Evolutionary conservation across 2,888 invertebrate genomes (phyloP).

Genomic region (Nephrotoma guestfalica): DNA sequence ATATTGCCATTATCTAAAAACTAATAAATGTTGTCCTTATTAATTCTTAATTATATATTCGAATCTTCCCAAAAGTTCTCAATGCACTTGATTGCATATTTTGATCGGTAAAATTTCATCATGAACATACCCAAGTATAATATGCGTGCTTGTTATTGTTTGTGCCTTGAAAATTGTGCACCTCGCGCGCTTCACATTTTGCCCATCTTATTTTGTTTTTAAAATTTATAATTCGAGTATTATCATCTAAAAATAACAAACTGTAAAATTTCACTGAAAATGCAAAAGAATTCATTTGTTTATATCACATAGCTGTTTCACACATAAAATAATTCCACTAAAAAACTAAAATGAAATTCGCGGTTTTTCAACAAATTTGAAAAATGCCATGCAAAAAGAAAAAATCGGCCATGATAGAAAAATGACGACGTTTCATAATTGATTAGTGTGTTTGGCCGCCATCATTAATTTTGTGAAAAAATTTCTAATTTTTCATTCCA

Average conservation of each 20-base stretch:
- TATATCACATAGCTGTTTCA: neutral
- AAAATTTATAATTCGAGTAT: neutral
- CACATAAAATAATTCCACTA: neutral
- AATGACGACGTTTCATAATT: constrained; percentile 7
- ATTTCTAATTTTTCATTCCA: neutral
- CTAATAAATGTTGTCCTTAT: neutral
- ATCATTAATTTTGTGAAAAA: neutral
- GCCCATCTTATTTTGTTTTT: neutral
- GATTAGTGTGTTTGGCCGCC: neutral
- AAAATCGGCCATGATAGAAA: constrained; percentile 2
- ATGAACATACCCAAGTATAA: neutral
- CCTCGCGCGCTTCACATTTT: neutral
- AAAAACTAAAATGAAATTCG: neutral
- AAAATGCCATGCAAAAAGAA: neutral
- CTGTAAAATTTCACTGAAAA: neutral
- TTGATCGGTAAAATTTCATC: neutral
- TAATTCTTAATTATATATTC: neutral
- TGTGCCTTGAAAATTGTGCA: neutral
- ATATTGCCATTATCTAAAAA: neutral
- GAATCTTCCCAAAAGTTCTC: neutral
- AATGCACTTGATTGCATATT: neutral
- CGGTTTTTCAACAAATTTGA: neutral
- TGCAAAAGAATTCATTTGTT: neutral
- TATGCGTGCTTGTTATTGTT: neutral
- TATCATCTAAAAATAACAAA: neutral